Evolutionary conservation across 2,888 invertebrate genomes (phyloP).

Genomic region (Lymantria monacha): DNA sequence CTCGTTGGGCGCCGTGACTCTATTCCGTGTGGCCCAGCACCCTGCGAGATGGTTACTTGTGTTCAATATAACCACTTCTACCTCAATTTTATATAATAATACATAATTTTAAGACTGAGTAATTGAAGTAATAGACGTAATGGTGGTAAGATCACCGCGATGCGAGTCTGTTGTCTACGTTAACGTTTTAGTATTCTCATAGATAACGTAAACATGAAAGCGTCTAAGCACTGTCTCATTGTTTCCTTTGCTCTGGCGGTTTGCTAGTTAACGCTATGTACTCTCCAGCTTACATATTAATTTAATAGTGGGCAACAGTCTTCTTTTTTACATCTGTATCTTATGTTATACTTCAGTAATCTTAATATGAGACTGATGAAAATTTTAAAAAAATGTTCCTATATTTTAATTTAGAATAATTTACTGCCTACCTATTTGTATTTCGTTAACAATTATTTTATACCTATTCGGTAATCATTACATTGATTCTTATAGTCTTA

Average conservation of each 20-base stretch:
- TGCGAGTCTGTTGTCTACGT: conserved; percentile 74
- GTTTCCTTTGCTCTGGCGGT: conserved; percentile 15
- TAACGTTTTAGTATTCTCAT: not conserved
- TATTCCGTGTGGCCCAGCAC: conserved; percentile 25
- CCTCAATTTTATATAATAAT: conserved; percentile 61
- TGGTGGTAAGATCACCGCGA: conserved; percentile 77
- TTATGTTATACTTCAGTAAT: conserved; percentile 74
- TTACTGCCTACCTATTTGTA: conserved; percentile 71
- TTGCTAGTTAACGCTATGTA: conserved; percentile 18
- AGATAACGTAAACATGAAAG: conserved; percentile 8
- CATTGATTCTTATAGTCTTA: conserved; percentile 76
- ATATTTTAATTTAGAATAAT: conserved; percentile 81
- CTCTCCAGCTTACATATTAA: conserved; percentile 29
- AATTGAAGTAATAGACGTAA: conserved; percentile 57
- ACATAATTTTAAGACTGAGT: conserved; percentile 67
- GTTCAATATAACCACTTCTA: conserved; percentile 67
- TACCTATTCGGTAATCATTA: conserved; percentile 69
- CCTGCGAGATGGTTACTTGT: conserved; percentile 38
- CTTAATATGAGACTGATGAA: conserved; percentile 68
- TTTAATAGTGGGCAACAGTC: conserved; percentile 66
- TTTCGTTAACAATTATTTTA: conserved; percentile 73
- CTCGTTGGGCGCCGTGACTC: conserved; percentile 31
- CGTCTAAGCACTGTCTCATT: conserved; percentile 23
- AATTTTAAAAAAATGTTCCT: conserved; percentile 77
- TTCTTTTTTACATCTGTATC: conserved; percentile 53